phyloP scores from a whole-genome alignment of 1,140 invertebrate genomes.

The Pemphigus obesinymphae region DNA sequence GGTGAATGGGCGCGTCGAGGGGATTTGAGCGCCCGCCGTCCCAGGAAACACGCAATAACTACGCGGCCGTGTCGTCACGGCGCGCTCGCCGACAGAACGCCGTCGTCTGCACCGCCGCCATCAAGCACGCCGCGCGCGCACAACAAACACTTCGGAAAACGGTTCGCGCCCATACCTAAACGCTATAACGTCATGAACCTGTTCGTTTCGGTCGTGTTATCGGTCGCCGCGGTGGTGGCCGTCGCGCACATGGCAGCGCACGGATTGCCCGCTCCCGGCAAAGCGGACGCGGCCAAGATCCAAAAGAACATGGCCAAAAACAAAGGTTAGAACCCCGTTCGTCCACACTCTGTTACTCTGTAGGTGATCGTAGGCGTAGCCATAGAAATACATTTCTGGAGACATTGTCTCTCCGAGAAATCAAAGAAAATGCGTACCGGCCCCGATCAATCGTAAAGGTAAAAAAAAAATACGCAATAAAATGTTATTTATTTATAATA shows the following conservation, averaged over 20 bases:
- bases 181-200: neutral
- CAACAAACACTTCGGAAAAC: neutral
- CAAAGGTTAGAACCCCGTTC: neutral
- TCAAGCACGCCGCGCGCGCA: neutral
- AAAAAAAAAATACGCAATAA: too few relatives aligned
- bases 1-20: too few relatives aligned
- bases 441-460: too few relatives aligned
- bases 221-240: neutral
- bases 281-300: conserved; percentile 28
- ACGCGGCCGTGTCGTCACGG: neutral
- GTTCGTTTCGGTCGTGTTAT: neutral
- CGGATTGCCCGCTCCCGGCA: neutral
- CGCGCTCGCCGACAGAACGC: conserved; percentile 1
- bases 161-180: neutral
- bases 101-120: neutral
- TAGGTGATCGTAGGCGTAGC: too few relatives aligned
- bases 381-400: too few relatives aligned
- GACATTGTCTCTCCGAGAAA: too few relatives aligned
- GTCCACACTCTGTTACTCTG: too few relatives aligned
- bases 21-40: neutral
- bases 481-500: too few relatives aligned
- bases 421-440: too few relatives aligned
- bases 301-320: conserved; percentile 34
- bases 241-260: neutral
- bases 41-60: neutral